Conservation (phyloP, 2,797 vertebrate species). For the Nannoperca australis region DNA sequence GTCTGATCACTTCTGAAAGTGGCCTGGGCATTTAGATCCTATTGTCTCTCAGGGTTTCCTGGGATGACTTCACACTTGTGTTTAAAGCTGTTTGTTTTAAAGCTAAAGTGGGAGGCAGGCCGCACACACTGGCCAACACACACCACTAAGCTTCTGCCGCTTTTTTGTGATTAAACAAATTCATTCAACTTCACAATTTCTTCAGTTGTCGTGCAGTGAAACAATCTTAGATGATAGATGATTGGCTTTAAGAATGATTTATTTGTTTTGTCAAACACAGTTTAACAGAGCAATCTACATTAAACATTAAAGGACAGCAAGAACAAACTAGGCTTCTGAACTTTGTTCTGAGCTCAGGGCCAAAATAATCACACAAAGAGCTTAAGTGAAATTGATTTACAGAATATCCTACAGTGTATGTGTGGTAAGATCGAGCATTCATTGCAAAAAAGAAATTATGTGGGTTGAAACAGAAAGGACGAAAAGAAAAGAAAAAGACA, state of each 20-base stretch:
- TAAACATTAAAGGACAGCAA: not conserved
- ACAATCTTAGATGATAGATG: too few relatives aligned
- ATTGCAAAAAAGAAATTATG: not conserved
- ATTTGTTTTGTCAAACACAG: not conserved
- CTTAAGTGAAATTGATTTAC: not conserved
- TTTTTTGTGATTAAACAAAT: not conserved
- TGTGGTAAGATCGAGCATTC: not conserved
- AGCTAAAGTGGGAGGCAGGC: conserved; percentile 1
- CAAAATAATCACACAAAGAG: not conserved
- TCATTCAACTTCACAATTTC: not conserved
- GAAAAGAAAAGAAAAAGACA: not conserved
- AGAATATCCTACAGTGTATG: not conserved
- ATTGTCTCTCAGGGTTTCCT: not conserved
- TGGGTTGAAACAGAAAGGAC: not conserved
- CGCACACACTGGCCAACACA: not conserved
- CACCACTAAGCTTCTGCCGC: not conserved
- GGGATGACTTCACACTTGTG: conserved; percentile 9
- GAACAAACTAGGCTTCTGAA: too few relatives aligned
- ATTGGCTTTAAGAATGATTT: too few relatives aligned
- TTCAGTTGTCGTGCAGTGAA: not conserved
- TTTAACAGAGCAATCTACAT: not conserved
- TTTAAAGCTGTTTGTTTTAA: conserved; percentile 22
- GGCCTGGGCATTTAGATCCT: not conserved
- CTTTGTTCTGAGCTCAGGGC: not conserved
- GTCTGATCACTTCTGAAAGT: not conserved